Evolutionary conservation across 1,140 invertebrate species (phyloP), one percentile per base, ranked within the genome.

Genomic region (Ceratina japonica): DNA sequence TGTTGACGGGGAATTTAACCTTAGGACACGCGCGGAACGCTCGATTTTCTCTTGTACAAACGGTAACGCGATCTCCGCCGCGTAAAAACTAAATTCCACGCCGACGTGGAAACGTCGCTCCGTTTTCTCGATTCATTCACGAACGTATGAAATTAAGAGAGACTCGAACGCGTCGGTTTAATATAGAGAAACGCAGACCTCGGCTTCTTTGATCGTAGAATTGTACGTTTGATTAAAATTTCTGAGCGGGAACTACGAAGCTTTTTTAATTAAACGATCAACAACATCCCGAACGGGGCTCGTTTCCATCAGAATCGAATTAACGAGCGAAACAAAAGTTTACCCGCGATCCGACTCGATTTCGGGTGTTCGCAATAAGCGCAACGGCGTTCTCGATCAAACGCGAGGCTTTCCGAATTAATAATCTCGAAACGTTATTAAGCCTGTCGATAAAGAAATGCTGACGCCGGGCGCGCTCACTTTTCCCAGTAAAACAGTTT

Each of bases 381-480:
- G 18, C 58, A 3, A 37, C 24, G n/a, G 37, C 24, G 52, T 49
- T n/a, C 16, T 7, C 37, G 22, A 31, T 51, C 20, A 22, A 69
- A 12, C 22, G 20, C 20, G 22, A 7, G 31, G 31, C 13, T 18
- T 15, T 61, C n/a, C 15, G 31, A 72, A 72, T 78, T 72, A 78
- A 78, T 64, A 72, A 78, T 72, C 49, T n/a, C 22, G 13, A 64
- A 78, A 63, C 69, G 68, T 71, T 64, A 72, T 72, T 78, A 72
- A 64, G 20, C 7, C 22, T 64, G 59, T 52, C 69, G 59, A 78
- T 78, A 63, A 72, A 71, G 69, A 72, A 78, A 78, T 7, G 58
- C 68, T 49, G 75, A 78, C 75, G 68, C 75, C 75, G 62, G 58
- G 52, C 58, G 68, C 24, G 20, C 59, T 44, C 59, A 78, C 59